These are phyloP conservation scores for Harpagifer antarcticus DNA, from an alignment of 2,797 vertebrate genomes.

Conservation along the genomic window DNA sequence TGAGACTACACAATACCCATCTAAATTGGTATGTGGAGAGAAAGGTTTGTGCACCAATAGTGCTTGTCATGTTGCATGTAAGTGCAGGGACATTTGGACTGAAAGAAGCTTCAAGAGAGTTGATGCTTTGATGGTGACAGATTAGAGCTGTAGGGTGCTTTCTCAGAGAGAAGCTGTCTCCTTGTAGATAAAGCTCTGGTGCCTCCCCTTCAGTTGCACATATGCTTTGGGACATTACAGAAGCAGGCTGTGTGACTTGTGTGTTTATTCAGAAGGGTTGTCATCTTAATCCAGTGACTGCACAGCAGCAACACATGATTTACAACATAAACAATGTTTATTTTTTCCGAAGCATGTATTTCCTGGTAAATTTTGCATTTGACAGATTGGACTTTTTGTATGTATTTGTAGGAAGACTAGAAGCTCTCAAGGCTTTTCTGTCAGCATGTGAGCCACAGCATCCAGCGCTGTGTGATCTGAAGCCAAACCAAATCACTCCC, in stretches of 20 bases:
- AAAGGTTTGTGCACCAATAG: neutral
- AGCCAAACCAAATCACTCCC: slow-evolving; percentile 60
- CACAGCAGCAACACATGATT: slow-evolving; percentile 1
- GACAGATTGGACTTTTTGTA: slow-evolving; percentile 60
- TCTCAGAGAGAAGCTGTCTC: slow-evolving; percentile 21
- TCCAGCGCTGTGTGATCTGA: slow-evolving; percentile 60
- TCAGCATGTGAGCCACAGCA: slow-evolving; percentile 40
- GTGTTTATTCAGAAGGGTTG: slow-evolving; percentile 15
- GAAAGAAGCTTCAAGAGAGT: neutral
- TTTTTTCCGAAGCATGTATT: slow-evolving; percentile 7
- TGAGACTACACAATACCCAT: neutral
- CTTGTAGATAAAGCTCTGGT: slow-evolving; percentile 29
- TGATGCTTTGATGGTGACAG: slow-evolving; percentile 25
- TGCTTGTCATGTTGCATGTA: neutral
- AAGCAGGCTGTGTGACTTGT: slow-evolving; percentile 1
- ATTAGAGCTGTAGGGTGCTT: neutral
- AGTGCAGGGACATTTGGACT: neutral
- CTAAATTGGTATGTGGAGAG: neutral
- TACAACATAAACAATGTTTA: slow-evolving; percentile 2
- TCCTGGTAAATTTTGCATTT: slow-evolving; percentile 45
- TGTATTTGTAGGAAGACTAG: slow-evolving; percentile 54
- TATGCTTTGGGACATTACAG: slow-evolving; percentile 7
- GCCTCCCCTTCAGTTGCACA: neutral
- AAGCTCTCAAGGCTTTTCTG: slow-evolving; percentile 51
- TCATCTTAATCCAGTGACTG: slow-evolving; percentile 2